Evolutionary conservation across 2,888 invertebrate species (phyloP), one percentile per base, ranked within the genome.

Genomic region (Acholoe squamosa): DNA sequence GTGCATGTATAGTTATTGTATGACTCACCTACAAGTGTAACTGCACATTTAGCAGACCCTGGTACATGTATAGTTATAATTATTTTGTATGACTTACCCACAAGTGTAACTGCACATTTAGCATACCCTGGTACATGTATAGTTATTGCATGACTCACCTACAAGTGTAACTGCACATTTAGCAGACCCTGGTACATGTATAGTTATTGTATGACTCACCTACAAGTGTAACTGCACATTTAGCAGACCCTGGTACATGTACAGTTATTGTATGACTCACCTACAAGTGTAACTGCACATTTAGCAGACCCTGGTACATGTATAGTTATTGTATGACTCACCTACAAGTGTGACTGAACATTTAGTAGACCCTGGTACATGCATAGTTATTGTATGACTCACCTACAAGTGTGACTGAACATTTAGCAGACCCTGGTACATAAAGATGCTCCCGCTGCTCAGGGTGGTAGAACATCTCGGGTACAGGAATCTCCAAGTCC

Each of bases 401-500:
- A 96, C 96, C 96, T 91, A 96, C 96, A 28, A 97, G 92, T 12
- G 96, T 95, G 31, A 96, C 94, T 52, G 95, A 94, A 12, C 96
- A 99, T 91, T 96, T 97, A 95, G 98, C 98, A 0, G 99, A 99
- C 0, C 98, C 99, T 95, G 98, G 99, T 89, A 99, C 98, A 96
- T 98, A 99, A 96, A 98, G 98, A 93, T 98, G 97, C 94, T 98
- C 97, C 92, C 97, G 97, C 93, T 98, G 98, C 95, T 99, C 98
- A 0, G 98, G 98, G 43, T 98, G 98, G 91, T 98, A 97, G 0
- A 95, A 99, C 98, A 0, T 98, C 96, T 99, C 98, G 0, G 99
- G 98, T 7, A 99, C 97, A 96, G 98, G 98, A 0, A 99, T 98
- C 96, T 99, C 98, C 97, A 99, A 97, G 96, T 99, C 98, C 94